Evolutionary conservation across 2,888 invertebrate species (phyloP).

Genomic region (Sepiola atlantica): DNA sequence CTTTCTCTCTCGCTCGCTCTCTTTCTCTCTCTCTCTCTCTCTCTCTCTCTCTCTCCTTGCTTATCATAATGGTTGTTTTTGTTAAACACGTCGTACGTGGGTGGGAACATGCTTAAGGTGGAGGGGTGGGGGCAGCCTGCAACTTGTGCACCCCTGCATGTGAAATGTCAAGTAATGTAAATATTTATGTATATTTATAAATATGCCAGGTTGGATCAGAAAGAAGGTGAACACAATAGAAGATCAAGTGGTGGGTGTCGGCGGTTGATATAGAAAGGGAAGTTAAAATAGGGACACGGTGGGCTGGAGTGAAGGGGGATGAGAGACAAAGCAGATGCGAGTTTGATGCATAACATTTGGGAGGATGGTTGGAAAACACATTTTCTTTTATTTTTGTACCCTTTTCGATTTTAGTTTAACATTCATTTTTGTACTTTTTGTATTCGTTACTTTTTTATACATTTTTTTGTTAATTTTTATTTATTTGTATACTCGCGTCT

Average conservation of each 20-base stretch:
- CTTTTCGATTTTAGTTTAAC: too few species aligned
- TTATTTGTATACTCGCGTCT: too few species aligned
- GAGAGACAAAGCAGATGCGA: background rate
- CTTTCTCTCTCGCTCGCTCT: too few species aligned
- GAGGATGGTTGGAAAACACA: background rate
- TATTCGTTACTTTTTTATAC: too few species aligned
- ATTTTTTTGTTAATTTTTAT: too few species aligned
- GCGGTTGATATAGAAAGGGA: too few species aligned
- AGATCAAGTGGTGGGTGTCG: background rate
- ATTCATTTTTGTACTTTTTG: too few species aligned
- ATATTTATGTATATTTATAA: conserved; percentile 11
- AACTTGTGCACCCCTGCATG: background rate
- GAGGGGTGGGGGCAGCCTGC: background rate
- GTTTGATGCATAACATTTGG: background rate
- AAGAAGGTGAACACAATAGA: background rate
- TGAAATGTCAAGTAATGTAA: background rate
- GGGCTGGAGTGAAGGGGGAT: background rate
- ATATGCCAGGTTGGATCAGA: background rate
- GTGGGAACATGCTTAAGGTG: background rate
- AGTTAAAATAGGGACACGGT: too few species aligned
- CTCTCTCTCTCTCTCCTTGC: too few species aligned
- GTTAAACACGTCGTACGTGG: background rate
- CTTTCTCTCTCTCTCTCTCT: too few species aligned
- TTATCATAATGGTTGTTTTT: background rate
- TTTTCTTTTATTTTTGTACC: too few species aligned